These are phyloP conservation scores for Ganaspis sp. DNA, from an alignment of 1,140 invertebrate species.

Conservation along the genomic window DNA sequence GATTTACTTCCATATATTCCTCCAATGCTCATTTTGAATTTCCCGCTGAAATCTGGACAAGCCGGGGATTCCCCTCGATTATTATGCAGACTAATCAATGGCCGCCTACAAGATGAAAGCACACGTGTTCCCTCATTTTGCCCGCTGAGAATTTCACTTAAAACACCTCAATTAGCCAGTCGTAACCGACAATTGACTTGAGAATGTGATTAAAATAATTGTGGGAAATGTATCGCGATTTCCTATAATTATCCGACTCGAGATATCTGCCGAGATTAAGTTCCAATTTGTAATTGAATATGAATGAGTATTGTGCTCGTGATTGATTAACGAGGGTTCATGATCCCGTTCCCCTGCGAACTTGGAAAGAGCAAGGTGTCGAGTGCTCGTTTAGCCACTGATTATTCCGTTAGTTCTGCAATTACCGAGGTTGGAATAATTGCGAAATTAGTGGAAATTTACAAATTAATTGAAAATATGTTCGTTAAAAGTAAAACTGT, in stretches of 20 bases:
- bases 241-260: background rate
- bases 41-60: too few relatives aligned
- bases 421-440: background rate
- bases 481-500: too few relatives aligned
- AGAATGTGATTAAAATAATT: background rate
- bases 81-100: background rate
- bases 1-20: constrained; percentile 65
- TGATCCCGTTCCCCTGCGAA: background rate
- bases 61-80: background rate
- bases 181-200: background rate
- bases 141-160: background rate
- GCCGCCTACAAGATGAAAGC: background rate
- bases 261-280: background rate
- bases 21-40: background rate
- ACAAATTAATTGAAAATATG: too few relatives aligned
- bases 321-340: constrained; percentile 13
- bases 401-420: background rate
- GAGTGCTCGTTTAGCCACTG: background rate
- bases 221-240: constrained; percentile 5
- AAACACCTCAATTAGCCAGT: background rate
- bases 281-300: constrained; percentile 8
- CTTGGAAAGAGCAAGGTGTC: background rate
- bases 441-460: too few relatives aligned
- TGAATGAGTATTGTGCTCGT: constrained; percentile 1
- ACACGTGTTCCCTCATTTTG: background rate